Conservation (phyloP, 2,888 invertebrate genomes). For the Ditula angustiorana region DNA sequence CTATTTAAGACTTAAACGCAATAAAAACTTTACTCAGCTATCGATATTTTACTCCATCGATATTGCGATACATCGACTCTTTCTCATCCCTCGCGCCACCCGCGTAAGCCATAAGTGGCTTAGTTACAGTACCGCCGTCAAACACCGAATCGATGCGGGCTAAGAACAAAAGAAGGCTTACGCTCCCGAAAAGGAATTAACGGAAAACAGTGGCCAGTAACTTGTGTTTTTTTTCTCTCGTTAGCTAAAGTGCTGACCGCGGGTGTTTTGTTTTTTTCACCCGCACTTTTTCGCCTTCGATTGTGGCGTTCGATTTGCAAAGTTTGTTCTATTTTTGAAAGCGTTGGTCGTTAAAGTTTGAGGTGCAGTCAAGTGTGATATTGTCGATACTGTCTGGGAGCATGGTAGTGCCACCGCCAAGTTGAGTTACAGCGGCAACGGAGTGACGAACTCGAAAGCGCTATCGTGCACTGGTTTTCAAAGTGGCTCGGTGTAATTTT, state of each 20-base stretch:
- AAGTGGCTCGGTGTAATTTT: too few species aligned
- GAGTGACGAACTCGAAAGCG: too few species aligned
- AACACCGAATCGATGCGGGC: conserved; percentile 44
- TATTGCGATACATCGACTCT: background rate
- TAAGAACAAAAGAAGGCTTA: conserved; percentile 47
- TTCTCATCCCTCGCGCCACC: conserved; percentile 30
- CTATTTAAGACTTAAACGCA: too few species aligned
- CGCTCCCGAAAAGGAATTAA: conserved; percentile 43
- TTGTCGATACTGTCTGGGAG: background rate
- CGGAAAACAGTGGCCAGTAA: conserved; percentile 36
- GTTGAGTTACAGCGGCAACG: too few species aligned
- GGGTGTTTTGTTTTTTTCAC: conserved; percentile 19
- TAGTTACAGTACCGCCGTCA: conserved; percentile 46
- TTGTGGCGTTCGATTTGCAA: conserved; percentile 1
- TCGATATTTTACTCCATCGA: background rate
- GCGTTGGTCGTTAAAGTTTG: conserved; percentile 1
- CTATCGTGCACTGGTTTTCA: too few species aligned
- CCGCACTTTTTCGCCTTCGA: conserved; percentile 25
- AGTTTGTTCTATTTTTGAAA: conserved; percentile 13
- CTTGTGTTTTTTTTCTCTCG: conserved; percentile 36
- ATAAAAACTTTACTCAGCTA: background rate
- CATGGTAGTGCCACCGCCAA: too few species aligned
- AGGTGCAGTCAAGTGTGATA: conserved; percentile 3
- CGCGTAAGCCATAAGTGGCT: conserved; percentile 46
- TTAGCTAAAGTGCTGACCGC: conserved; percentile 37